Conservation (phyloP, 92 coral and sea anemone genomes). For the Umimayanthus chanpuru region DNA sequence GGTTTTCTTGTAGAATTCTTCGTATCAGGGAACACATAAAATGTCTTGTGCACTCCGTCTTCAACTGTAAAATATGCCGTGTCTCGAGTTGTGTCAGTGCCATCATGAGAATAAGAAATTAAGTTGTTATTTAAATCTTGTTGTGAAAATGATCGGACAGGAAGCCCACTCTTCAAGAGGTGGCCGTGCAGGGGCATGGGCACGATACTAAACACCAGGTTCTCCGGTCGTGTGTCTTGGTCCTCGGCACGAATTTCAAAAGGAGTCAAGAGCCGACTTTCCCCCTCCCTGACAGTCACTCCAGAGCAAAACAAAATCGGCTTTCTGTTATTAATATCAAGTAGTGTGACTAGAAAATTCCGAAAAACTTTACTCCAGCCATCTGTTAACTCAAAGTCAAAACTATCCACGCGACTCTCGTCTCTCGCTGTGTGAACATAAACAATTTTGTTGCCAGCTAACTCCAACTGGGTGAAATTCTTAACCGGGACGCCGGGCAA, state of each 20-base stretch:
- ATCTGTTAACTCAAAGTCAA: slow-evolving; percentile 95
- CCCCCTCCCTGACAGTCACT: slow-evolving; percentile 79
- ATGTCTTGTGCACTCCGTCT: slow-evolving; percentile 82
- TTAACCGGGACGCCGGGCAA: slow-evolving; percentile 65
- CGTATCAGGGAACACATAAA: slow-evolving; percentile 74
- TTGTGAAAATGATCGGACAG: slow-evolving; percentile 80
- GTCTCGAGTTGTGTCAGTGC: slow-evolving; percentile 84
- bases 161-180: slow-evolving; percentile 67
- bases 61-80: slow-evolving; percentile 68
- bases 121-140: slow-evolving; percentile 76
- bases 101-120: slow-evolving; percentile 91
- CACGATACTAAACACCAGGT: slow-evolving; percentile 67
- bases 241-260: slow-evolving; percentile 94
- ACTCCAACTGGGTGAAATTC: slow-evolving; percentile 80
- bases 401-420: slow-evolving; percentile 83
- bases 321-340: slow-evolving; percentile 82
- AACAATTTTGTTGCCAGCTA: slow-evolving; percentile 89
- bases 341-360: slow-evolving; percentile 78
- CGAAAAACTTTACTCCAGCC: slow-evolving; percentile 73
- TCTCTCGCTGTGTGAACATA: slow-evolving; percentile 87
- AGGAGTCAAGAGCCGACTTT: slow-evolving; percentile 72
- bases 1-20: slow-evolving; percentile 64
- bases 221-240: slow-evolving; percentile 76
- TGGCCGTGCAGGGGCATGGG: slow-evolving; percentile 89
- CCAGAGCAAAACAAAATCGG: slow-evolving; percentile 67